Base-by-base conservation (phyloP, 2,888 invertebrate species). In the Amblyjoppa fuscipennis region DNA sequence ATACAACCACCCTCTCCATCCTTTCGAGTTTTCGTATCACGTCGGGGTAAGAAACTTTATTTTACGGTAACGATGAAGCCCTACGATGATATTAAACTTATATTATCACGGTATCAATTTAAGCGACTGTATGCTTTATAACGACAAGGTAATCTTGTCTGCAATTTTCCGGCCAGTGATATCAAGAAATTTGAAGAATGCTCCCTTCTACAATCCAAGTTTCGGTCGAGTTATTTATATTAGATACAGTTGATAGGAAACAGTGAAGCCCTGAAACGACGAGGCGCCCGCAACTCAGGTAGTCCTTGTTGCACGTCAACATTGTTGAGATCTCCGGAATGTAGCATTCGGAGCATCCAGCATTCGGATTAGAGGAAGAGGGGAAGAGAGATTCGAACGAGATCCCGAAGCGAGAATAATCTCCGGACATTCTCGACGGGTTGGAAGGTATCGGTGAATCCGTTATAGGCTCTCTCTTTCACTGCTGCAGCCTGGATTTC, bases 241-340 rank as follows among this genome's bases (percentile, higher is more conserved):
- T 45, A 16, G 66, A 59, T 56, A 64, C 51, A 28, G 76, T 25
- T 64, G 68, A 77, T 77, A 41, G n/a, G 34, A 64, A 68, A 68
- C 9, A 20, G 66, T 68, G n/a, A 34, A 61, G 34, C 61, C 31
- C 13, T 6, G 61, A 31, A 34, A 31, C 61, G 31, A 61, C 11
- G 61, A 34, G 16, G 16, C 11, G 31, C 28, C 16, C 28, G 31
- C 61, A 28, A 61, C 16, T 61, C 71, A 38, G 78, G 78, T 81
- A 49, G 41, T 70, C 66, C 68, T 81, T 68, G 77, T 77, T 61
- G 80, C 77, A 77, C 77, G 80, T 83, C 74, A 83, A 81, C 68
- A 86, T 81, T 83, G 85, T 85, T 76, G 83, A 68, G 59, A 83
- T 73, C 74, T 53, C 73, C 69, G 80, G 83, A 83, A 77, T 81